A percentile compares a stretch with the other conserved stretches of the same genome.
phyloP scores from a whole-genome alignment of 2,888 invertebrate genomes.

The Chalcis sispes region DNA sequence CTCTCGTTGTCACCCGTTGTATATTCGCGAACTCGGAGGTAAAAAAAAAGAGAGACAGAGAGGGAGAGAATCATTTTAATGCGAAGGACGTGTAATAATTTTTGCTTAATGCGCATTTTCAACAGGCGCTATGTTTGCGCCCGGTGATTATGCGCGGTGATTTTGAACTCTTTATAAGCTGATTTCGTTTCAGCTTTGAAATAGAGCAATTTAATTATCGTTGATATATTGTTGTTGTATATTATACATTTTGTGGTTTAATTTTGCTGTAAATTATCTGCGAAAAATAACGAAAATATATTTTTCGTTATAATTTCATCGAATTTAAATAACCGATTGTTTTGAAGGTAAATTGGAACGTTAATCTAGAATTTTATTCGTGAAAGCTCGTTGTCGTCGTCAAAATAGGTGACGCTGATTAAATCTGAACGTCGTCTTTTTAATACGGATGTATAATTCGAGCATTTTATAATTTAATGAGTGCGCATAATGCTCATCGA shows the following conservation, averaged over 20 bases:
- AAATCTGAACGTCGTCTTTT: too few relatives aligned
- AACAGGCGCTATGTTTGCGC: slow-evolving; percentile 20
- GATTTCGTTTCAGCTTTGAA: slow-evolving; percentile 13
- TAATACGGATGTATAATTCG: background rate
- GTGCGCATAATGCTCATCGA: background rate
- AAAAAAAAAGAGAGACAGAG: slow-evolving; percentile 1
- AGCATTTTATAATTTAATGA: background rate
- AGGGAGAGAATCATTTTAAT: slow-evolving; percentile 1
- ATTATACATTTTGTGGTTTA: too few relatives aligned
- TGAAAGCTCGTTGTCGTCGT: too few relatives aligned
- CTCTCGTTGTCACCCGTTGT: background rate
- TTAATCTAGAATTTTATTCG: too few relatives aligned
- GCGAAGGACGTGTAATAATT: slow-evolving; percentile 42
- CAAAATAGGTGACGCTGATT: too few relatives aligned
- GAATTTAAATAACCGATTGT: too few relatives aligned
- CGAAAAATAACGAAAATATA: too few relatives aligned
- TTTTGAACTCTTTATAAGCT: slow-evolving; percentile 36
- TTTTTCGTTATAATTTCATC: too few relatives aligned
- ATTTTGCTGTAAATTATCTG: too few relatives aligned
- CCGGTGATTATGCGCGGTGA: slow-evolving; percentile 34
- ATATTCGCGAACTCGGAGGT: background rate
- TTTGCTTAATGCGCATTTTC: slow-evolving; percentile 37
- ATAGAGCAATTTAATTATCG: slow-evolving; percentile 28
- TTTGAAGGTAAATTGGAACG: too few relatives aligned
- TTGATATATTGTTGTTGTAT: too few relatives aligned